Evolutionary conservation across 1,140 invertebrate species (phyloP).

Genomic region (Orius insidiosus): DNA sequence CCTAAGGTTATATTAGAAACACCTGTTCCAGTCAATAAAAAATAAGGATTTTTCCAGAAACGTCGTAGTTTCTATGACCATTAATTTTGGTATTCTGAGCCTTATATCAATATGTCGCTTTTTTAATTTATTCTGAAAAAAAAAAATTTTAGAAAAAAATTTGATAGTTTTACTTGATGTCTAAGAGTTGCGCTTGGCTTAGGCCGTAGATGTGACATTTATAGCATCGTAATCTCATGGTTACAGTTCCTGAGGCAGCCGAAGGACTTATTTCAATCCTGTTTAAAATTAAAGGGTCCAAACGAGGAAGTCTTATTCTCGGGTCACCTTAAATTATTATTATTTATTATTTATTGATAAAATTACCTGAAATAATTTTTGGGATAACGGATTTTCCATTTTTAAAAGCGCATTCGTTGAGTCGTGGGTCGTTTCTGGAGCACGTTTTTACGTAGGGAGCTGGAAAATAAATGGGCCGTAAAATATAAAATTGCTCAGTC

Average conservation of each 20-base stretch:
- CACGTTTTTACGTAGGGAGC: conserved; percentile 32
- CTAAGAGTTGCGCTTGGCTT: not conserved
- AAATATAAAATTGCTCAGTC: too few relatives aligned
- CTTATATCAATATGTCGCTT: conserved; percentile 12
- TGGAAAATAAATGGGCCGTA: conserved; percentile 22
- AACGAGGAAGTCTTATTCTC: conserved; percentile 3
- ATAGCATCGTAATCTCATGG: conserved; percentile 2
- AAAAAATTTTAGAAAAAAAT: not conserved
- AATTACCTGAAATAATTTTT: conserved; percentile 14
- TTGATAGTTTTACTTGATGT: conserved; percentile 9
- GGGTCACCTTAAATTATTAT: conserved; percentile 7
- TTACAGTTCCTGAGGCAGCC: conserved; percentile 1
- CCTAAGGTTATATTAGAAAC: conserved; percentile 13
- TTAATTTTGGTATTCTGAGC: conserved; percentile 4
- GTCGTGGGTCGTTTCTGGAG: conserved; percentile 28
- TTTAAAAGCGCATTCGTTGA: conserved; percentile 25
- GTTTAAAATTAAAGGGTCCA: conserved; percentile 10
- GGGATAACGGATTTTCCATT: conserved; percentile 14
- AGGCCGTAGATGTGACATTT: conserved; percentile 8
- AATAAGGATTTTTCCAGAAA: conserved; percentile 39
- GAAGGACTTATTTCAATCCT: conserved; percentile 2
- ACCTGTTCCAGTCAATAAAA: conserved; percentile 32
- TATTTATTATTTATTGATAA: not conserved
- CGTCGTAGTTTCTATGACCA: conserved; percentile 29
- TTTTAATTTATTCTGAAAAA: conserved; percentile 13